Evolutionary conservation across 2,888 invertebrate genomes (phyloP).

Genomic region (Boloria euphrosyne): DNA sequence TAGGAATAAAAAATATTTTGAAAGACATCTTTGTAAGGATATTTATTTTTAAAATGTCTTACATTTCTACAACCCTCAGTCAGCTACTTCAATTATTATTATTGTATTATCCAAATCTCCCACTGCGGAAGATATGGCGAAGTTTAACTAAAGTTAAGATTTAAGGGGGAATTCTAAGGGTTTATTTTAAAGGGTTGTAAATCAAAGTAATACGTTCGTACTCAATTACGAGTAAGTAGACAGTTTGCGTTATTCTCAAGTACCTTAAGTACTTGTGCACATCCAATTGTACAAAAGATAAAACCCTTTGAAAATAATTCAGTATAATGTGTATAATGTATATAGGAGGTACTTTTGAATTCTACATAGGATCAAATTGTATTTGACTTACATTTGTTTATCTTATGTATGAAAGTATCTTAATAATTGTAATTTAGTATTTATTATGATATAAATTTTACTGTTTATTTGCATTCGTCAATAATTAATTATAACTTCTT

Average conservation of each 20-base stretch:
- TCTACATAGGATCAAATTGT: background rate
- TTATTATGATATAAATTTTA: too few species aligned
- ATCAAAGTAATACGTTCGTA: slow-evolving; percentile 70
- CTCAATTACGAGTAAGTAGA: slow-evolving; percentile 60
- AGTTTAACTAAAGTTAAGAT: slow-evolving; percentile 72
- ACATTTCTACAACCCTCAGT: slow-evolving; percentile 21
- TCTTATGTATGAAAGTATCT: too few species aligned
- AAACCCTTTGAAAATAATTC: slow-evolving; percentile 40
- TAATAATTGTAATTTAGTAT: too few species aligned
- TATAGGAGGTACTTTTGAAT: background rate
- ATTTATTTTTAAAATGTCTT: slow-evolving; percentile 10
- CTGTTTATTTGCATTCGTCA: too few species aligned
- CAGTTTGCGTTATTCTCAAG: slow-evolving; percentile 42
- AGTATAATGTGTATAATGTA: background rate
- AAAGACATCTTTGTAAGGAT: background rate
- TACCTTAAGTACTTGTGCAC: slow-evolving; percentile 43
- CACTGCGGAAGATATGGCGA: slow-evolving; percentile 61
- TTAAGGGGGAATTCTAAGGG: slow-evolving; percentile 65
- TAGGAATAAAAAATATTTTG: background rate
- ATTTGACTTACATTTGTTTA: too few species aligned
- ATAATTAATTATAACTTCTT: too few species aligned
- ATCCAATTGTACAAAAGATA: slow-evolving; percentile 42
- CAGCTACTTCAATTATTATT: slow-evolving; percentile 46
- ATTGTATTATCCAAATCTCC: slow-evolving; percentile 62
- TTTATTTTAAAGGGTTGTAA: slow-evolving; percentile 72